Evolutionary conservation across 2,113 vertebrate genomes (phyloP).

Genomic region (Vicugna pacos): DNA sequence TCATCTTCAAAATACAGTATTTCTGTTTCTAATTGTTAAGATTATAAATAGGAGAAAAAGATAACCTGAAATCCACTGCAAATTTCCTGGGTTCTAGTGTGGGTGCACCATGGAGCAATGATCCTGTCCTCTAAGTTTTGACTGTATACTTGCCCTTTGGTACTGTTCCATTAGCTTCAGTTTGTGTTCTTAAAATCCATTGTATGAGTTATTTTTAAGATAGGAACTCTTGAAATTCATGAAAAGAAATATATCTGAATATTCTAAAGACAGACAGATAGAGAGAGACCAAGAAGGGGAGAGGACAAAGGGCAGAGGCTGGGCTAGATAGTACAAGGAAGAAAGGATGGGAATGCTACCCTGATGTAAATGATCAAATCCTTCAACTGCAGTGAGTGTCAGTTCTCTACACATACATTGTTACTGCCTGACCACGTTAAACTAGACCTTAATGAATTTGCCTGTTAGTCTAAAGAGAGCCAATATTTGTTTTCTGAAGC

Average conservation of each 20-base stretch:
- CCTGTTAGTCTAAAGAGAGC: constrained; percentile 70
- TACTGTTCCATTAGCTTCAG: not conserved
- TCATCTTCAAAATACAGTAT: not conserved
- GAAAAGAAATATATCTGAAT: constrained; percentile 62
- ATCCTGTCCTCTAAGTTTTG: not conserved
- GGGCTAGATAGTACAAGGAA: constrained; percentile 27
- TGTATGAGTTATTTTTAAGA: constrained; percentile 13
- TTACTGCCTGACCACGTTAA: constrained; percentile 80
- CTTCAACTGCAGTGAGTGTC: constrained; percentile 77
- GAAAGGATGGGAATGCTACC: constrained; percentile 70
- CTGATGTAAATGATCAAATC: constrained; percentile 80
- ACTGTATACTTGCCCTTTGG: not conserved
- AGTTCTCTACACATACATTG: constrained; percentile 79
- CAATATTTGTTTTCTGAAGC: constrained; percentile 79
- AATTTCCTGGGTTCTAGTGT: not conserved
- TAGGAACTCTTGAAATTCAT: constrained; percentile 59
- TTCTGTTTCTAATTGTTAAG: not conserved
- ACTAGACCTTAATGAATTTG: constrained; percentile 79
- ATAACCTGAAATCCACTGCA: not conserved
- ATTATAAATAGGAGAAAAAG: not conserved
- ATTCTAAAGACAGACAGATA: constrained; percentile 2
- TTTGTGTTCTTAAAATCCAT: constrained; percentile 66
- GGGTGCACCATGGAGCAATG: not conserved
- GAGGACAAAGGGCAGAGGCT: constrained; percentile 39
- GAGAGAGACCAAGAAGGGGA: not conserved